Evolutionary conservation across 2,113 vertebrate species (phyloP).

Genomic region (Ancistrus triradiatus): DNA sequence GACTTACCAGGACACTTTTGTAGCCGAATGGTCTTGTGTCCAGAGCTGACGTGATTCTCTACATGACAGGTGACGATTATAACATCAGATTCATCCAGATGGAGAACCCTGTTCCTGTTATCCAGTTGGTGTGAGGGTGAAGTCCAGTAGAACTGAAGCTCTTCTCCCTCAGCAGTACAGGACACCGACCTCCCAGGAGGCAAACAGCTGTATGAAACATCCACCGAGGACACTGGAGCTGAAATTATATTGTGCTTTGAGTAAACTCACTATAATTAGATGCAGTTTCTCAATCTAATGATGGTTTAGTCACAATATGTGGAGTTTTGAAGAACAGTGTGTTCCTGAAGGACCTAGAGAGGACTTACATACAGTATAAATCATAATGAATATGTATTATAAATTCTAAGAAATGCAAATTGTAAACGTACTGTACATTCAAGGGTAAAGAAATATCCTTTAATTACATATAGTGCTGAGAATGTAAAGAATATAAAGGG

Average conservation of each 20-base stretch:
- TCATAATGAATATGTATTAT: background rate
- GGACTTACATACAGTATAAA: no score
- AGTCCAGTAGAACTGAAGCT: slow-evolving; percentile 16
- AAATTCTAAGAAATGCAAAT: no score
- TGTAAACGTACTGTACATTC: no score
- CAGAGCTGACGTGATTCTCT: slow-evolving; percentile 20
- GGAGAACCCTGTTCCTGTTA: background rate
- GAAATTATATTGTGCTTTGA: no score
- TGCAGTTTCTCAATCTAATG: no score
- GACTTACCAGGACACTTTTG: slow-evolving; percentile 16
- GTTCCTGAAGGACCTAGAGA: no score
- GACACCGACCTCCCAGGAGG: background rate
- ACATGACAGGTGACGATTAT: slow-evolving; percentile 18
- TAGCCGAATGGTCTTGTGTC: background rate
- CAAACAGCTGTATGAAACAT: background rate
- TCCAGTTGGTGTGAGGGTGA: background rate
- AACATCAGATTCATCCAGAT: background rate
- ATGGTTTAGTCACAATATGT: background rate
- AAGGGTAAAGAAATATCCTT: no score
- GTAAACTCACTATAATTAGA: no score
- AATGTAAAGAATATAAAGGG: no score
- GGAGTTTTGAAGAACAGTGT: background rate
- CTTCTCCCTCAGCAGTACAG: slow-evolving; percentile 28
- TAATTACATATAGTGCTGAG: no score
- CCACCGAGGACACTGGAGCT: slow-evolving; percentile 22